phyloP scores from a whole-genome alignment of 2,888 invertebrate genomes.

The Agrypnus murinus region DNA sequence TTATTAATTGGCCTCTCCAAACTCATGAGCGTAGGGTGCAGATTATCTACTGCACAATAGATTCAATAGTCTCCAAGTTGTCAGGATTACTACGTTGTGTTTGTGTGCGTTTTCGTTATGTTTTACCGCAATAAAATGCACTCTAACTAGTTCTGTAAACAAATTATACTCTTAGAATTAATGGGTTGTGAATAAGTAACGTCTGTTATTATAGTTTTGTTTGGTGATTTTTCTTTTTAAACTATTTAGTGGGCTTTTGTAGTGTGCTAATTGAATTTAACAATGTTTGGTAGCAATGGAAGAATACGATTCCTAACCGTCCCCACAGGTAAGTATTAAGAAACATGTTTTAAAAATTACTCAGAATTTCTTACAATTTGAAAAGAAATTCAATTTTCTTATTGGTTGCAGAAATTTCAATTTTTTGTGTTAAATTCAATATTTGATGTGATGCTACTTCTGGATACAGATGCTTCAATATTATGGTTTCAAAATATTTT shows the following conservation, averaged over 20 bases:
- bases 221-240: constrained; percentile 6
- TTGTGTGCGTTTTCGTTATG: constrained; percentile 9
- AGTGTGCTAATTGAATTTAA: not conserved
- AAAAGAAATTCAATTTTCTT: no score
- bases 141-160: constrained; percentile 24
- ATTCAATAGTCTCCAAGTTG: constrained; percentile 44
- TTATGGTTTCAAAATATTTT: not conserved
- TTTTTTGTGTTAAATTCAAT: no score
- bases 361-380: no score
- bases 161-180: not conserved
- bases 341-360: no score
- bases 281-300: constrained; percentile 25
- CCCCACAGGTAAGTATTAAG: constrained; percentile 8
- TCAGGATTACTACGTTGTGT: constrained; percentile 34
- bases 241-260: not conserved
- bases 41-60: constrained; percentile 52
- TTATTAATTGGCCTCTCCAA: constrained; percentile 57
- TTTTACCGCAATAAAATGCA: constrained; percentile 13
- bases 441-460: no score
- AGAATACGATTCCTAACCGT: constrained; percentile 35
- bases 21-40: constrained; percentile 57
- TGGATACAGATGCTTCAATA: no score
- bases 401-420: no score
- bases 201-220: not conserved
- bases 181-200: not conserved